Evolutionary conservation across 2,888 invertebrate species (phyloP).

Genomic region (Perizoma flavofasciatum): DNA sequence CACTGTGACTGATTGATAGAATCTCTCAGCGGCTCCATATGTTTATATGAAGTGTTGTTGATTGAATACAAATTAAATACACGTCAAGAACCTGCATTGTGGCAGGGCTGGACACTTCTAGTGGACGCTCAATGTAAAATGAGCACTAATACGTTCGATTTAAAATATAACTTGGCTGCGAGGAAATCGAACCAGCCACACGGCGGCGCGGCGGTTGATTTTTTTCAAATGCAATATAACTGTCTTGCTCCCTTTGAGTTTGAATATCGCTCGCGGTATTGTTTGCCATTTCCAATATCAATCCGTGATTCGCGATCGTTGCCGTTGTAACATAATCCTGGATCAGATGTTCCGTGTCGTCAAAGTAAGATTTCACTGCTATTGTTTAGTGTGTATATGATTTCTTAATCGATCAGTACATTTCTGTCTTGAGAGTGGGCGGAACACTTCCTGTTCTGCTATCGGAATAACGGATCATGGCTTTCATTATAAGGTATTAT

Average conservation of each 20-base stretch:
- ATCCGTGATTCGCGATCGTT: no score
- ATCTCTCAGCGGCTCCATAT: constrained; percentile 60
- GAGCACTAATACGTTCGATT: background rate
- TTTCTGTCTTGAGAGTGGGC: constrained; percentile 36
- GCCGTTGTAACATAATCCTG: no score
- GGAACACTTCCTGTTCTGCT: background rate
- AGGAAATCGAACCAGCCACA: no score
- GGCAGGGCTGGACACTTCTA: background rate
- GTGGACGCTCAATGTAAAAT: background rate
- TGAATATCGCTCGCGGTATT: no score
- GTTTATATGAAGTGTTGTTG: constrained; percentile 50
- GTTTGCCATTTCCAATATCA: no score
- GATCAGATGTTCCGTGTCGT: no score
- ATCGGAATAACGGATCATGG: constrained; percentile 16
- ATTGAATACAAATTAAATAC: constrained; percentile 65
- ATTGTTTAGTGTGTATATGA: background rate
- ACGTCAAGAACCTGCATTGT: constrained; percentile 40
- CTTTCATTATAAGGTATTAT: constrained; percentile 23
- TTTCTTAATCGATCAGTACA: background rate
- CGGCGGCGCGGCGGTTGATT: background rate
- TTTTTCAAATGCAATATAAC: no score
- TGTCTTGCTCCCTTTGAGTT: no score
- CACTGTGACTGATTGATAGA: constrained; percentile 59
- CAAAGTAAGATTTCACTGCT: no score
- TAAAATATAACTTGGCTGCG: background rate